A percentile compares a stretch with the other conserved stretches of the same genome.
Evolutionary conservation across 2,888 invertebrate genomes (phyloP).

Genomic region (Synergus itoensis): DNA sequence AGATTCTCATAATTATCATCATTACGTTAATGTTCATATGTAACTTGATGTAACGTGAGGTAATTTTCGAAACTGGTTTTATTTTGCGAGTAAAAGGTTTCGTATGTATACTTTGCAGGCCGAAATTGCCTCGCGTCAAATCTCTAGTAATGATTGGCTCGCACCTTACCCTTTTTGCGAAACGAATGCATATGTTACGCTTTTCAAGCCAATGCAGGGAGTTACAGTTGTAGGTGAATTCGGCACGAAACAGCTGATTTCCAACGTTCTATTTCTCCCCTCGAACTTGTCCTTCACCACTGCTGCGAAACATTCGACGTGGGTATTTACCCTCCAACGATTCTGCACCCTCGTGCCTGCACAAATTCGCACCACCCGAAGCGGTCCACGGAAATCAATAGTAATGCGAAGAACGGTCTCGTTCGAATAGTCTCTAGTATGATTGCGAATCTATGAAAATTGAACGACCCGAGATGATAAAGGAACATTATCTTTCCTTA

Average conservation of each 20-base stretch:
- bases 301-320: constrained; percentile 47
- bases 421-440: constrained; percentile 12
- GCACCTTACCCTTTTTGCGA: constrained; percentile 29
- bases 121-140: constrained; percentile 36
- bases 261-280: constrained; percentile 8
- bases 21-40: not conserved
- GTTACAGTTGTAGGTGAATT: constrained; percentile 37
- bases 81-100: not conserved
- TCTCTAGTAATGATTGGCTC: constrained; percentile 38
- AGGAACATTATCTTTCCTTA: not conserved
- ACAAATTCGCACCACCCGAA: constrained; percentile 49
- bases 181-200: constrained; percentile 40
- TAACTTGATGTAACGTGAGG: not conserved
- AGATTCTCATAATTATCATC: not conserved
- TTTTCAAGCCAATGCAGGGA: constrained; percentile 31
- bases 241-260: constrained; percentile 33
- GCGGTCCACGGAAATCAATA: constrained; percentile 40
- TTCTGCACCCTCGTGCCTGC: constrained; percentile 54
- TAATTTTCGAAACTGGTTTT: constrained; percentile 9
- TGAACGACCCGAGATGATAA: not conserved
- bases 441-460: not conserved
- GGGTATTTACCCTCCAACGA: constrained; percentile 55
- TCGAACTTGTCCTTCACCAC: constrained; percentile 6
- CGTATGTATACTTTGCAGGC: not conserved
- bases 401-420: constrained; percentile 30